Evolutionary conservation across 1,140 invertebrate genomes (phyloP).

Genomic region (Chymomyza costata): DNA sequence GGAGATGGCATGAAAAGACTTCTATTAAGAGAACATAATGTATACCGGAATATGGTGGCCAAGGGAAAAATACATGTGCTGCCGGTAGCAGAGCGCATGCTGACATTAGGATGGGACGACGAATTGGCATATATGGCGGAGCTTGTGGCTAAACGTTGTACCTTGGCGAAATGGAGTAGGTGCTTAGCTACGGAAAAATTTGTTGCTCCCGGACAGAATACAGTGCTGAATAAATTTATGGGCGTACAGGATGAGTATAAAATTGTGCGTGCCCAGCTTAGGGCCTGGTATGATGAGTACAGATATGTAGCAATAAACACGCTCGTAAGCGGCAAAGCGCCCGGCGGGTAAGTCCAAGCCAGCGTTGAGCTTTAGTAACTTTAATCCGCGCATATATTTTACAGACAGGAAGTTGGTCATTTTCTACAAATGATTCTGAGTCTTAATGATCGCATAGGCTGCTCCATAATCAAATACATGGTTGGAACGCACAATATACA

Average conservation of each 20-base stretch:
- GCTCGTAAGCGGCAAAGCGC: not conserved
- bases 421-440: slow-evolving; percentile 13
- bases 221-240: slow-evolving; percentile 1
- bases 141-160: slow-evolving; percentile 1
- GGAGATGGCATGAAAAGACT: too few species aligned
- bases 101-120: slow-evolving; percentile 17
- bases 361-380: too few species aligned
- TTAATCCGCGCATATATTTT: too few species aligned
- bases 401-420: slow-evolving; percentile 12
- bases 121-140: slow-evolving; percentile 14
- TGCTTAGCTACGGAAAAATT: not conserved
- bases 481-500: not conserved
- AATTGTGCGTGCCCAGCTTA: slow-evolving; percentile 4
- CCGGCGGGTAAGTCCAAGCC: not conserved
- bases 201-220: slow-evolving; percentile 5
- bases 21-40: slow-evolving; percentile 19
- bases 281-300: slow-evolving; percentile 16
- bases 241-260: not conserved
- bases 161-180: not conserved
- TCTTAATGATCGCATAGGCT: slow-evolving; percentile 15
- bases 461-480: not conserved
- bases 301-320: not conserved
- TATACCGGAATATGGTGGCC: slow-evolving; percentile 22
- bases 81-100: slow-evolving; percentile 10
- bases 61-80: not conserved